These are phyloP conservation scores for Rhinopithecus roxellana DNA, from an alignment of 2,113 vertebrate species.

Conservation along the genomic window DNA sequence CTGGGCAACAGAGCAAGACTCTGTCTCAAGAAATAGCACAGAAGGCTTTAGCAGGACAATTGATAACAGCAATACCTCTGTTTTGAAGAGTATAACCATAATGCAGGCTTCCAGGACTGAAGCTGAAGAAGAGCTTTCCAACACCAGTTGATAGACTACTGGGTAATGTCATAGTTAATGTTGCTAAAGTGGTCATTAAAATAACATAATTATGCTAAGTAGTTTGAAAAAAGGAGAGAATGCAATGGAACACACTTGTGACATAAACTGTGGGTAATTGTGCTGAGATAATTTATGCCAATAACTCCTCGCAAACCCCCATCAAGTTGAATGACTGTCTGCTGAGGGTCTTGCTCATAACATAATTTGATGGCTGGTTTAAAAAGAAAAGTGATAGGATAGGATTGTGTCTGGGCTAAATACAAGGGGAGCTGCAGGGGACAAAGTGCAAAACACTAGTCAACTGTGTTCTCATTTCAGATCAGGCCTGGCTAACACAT, in stretches of 20 bases:
- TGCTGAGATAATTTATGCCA: constrained; percentile 29
- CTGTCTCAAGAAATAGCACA: neutral
- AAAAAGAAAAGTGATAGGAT: neutral
- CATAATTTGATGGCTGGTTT: neutral
- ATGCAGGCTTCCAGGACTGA: neutral
- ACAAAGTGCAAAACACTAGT: neutral
- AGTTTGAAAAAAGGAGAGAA: neutral
- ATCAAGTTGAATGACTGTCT: neutral
- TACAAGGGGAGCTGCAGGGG: accelerated
- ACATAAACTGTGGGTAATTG: neutral
- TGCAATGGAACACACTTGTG: neutral
- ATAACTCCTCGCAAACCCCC: neutral
- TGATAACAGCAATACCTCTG: neutral
- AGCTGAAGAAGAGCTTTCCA: constrained; percentile 4
- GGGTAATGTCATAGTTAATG: constrained; percentile 21
- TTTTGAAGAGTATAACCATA: neutral
- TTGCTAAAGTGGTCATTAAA: constrained; percentile 53
- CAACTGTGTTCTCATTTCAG: neutral
- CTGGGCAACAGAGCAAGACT: no score
- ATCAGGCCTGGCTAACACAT: neutral
- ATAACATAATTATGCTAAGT: constrained; percentile 49
- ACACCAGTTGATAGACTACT: neutral
- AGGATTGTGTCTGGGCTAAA: neutral
- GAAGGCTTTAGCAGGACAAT: neutral
- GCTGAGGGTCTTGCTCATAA: neutral